These are phyloP conservation scores for Dendronephthya gigantea DNA, from an alignment of 64 coral and sea anemone genomes.

Conservation along the genomic window DNA sequence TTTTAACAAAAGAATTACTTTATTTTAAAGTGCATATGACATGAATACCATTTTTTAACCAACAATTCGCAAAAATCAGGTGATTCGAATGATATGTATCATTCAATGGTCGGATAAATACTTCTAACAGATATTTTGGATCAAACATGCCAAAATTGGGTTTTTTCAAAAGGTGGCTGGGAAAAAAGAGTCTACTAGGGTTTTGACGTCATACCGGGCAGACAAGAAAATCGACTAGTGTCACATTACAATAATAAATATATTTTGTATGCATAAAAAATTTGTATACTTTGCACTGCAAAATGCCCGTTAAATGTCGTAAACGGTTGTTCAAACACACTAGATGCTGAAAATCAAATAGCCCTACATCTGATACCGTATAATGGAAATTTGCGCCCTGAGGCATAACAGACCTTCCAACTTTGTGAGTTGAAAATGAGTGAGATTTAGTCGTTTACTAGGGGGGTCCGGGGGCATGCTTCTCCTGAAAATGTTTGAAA, in stretches of 20 bases:
- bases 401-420: not conserved
- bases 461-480: too few relatives aligned
- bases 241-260: not conserved
- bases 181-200: not conserved
- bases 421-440: not conserved
- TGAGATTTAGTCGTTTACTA: not conserved
- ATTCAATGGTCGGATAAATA: not conserved
- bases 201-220: not conserved
- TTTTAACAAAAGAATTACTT: too few relatives aligned
- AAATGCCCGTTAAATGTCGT: slow-evolving; percentile 10
- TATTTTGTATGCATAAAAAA: not conserved
- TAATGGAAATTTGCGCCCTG: not conserved
- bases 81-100: too few relatives aligned
- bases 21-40: too few relatives aligned
- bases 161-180: too few relatives aligned
- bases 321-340: not conserved
- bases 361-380: not conserved
- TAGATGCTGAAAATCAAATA: not conserved
- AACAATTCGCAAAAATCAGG: too few relatives aligned
- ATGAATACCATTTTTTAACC: too few relatives aligned
- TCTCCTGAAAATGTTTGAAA: too few relatives aligned
- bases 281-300: not conserved
- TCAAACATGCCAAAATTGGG: not conserved
- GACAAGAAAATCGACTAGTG: not conserved
- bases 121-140: not conserved